A percentile compares a stretch with the other conserved stretches of the same genome.
phyloP scores from a whole-genome alignment of 2,797 vertebrate genomes.

The Pelodytes ibericus region DNA sequence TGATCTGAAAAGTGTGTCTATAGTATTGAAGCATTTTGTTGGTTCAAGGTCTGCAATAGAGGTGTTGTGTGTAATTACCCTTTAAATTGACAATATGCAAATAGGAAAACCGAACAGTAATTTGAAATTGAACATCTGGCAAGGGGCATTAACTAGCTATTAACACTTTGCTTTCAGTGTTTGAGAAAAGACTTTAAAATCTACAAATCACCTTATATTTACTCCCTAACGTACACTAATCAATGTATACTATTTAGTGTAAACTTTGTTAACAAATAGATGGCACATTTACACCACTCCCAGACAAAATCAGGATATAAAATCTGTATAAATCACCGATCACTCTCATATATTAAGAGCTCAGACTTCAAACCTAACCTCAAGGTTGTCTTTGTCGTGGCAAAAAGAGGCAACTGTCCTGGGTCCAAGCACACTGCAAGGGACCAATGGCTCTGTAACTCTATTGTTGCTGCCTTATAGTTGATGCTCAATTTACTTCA shows the following conservation, averaged over 20 bases:
- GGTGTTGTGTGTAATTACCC: slow-evolving; percentile 23
- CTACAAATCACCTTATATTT: neutral
- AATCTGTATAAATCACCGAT: too few species aligned
- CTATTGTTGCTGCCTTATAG: too few species aligned
- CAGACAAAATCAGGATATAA: too few species aligned
- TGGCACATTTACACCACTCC: too few species aligned
- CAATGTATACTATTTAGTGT: neutral
- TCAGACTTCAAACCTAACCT: too few species aligned
- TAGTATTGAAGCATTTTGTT: slow-evolving; percentile 8
- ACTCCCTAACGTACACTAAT: neutral
- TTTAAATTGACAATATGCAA: slow-evolving; percentile 25
- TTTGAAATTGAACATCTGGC: slow-evolving; percentile 8
- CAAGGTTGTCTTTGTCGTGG: too few species aligned
- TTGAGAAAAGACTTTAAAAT: neutral
- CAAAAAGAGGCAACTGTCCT: too few species aligned
- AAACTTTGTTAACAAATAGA: neutral
- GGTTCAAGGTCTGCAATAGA: slow-evolving; percentile 15
- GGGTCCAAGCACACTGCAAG: too few species aligned
- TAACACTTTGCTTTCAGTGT: neutral
- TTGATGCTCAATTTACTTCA: too few species aligned
- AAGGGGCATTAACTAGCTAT: neutral
- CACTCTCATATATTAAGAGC: too few species aligned
- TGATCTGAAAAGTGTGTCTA: slow-evolving; percentile 17
- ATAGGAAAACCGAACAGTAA: slow-evolving; percentile 7
- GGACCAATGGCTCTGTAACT: too few species aligned